phyloP scores from a whole-genome alignment of 2,113 vertebrate species.

The Danio rerio region GRCz12tu NC_133193.1:54107001-54107500 shows the following conservation, averaged over 20 bases:
- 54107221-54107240: slow-evolving; percentile 87
- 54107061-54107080: no score
- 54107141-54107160: background rate
- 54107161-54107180: slow-evolving; percentile 90
- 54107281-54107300: slow-evolving; percentile 93
- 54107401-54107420: slow-evolving; percentile 97
- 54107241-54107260: slow-evolving; percentile 96
- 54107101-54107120: no score
- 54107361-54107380: slow-evolving; percentile 95
- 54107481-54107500: background rate
- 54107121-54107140: slow-evolving; percentile 80
- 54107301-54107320: slow-evolving; percentile 98
- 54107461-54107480: background rate
- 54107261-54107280: slow-evolving; percentile 95
- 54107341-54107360: slow-evolving; percentile 93
- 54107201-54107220: slow-evolving; percentile 95
- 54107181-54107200: slow-evolving; percentile 94
- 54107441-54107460: background rate
- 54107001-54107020: slow-evolving; percentile 92
- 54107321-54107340: slow-evolving; percentile 93
- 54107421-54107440: slow-evolving; percentile 69
- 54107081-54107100: no score
- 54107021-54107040: slow-evolving; percentile 97
- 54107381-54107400: slow-evolving; percentile 97
- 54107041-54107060: slow-evolving; percentile 64